Evolutionary conservation across 2,888 invertebrate genomes (phyloP), one percentile per base, ranked within the genome.

Genomic region (Rhingia campestris): DNA sequence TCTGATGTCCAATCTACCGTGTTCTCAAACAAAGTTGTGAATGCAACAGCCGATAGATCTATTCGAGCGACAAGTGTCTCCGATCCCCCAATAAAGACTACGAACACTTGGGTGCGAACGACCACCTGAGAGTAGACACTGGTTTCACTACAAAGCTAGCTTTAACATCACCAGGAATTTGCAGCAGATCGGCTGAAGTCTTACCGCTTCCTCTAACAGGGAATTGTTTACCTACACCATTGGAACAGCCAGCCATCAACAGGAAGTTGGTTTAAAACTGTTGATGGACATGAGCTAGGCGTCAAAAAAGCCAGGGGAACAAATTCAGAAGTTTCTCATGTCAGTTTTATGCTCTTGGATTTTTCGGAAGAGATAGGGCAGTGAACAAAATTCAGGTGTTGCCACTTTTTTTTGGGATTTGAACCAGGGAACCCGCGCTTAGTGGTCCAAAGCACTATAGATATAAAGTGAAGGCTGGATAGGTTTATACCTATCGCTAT

Each of bases 291-390:
- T 95, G 64, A 94, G 95, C 4, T 93, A 94, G 87, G 97, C 96
- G 86, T 94, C 93, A 61, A 98, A 98, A 91, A 96, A 96, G 89
- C 96, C 97, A 3, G 99, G 99, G 98, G 98, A 99, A 91, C n/a
- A n/a, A n/a, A n/a, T n/a, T n/a, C n/a, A n/a, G n/a, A n/a, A n/a
- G n/a, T n/a, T n/a, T n/a, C n/a, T n/a, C n/a, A n/a, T n/a, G n/a
- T n/a, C n/a, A n/a, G n/a, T n/a, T n/a, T n/a, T n/a, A n/a, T n/a
- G n/a, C n/a, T n/a, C n/a, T n/a, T n/a, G n/a, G n/a, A n/a, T n/a
- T n/a, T n/a, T n/a, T n/a, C n/a, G n/a, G n/a, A n/a, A n/a, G n/a
- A n/a, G n/a, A n/a, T n/a, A n/a, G n/a, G n/a, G n/a, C n/a, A n/a
- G n/a, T n/a, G n/a, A n/a, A n/a, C n/a, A n/a, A n/a, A n/a, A n/a